These are phyloP conservation scores for Tragelaphus eurycerus DNA, from an alignment of 2,797 vertebrate genomes.

Conservation along the genomic window DNA sequence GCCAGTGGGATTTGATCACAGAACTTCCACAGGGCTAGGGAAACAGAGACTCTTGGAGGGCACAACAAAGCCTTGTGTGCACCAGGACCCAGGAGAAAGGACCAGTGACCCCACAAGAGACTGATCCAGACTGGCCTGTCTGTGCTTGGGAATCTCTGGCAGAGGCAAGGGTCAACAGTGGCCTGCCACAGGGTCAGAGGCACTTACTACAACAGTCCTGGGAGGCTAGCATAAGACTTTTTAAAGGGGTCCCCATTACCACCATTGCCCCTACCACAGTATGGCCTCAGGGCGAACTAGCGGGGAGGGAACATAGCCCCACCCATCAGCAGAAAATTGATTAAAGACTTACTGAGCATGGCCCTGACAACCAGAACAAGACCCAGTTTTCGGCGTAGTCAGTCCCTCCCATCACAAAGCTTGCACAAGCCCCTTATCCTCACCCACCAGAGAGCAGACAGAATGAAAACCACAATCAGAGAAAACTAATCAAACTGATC, in stretches of 20 bases:
- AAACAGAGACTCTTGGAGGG: background rate
- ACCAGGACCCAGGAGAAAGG: background rate
- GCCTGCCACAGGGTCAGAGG: background rate
- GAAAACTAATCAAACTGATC: background rate
- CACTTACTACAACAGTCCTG: background rate
- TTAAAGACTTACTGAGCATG: background rate
- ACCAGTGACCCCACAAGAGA: background rate
- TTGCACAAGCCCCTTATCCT: background rate
- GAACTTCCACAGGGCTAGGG: background rate
- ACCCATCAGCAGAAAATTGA: background rate
- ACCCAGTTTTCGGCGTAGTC: background rate
- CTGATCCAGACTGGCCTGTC: background rate
- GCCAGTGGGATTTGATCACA: background rate
- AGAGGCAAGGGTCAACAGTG: background rate
- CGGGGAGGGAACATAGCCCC: background rate
- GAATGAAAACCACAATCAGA: background rate
- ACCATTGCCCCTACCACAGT: background rate
- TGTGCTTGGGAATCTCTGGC: background rate
- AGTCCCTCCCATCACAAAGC: background rate
- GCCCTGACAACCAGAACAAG: background rate
- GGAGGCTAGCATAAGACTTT: background rate
- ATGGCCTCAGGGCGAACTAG: background rate
- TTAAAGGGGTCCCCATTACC: background rate
- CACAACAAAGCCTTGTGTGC: background rate
- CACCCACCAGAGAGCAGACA: background rate